phyloP scores from a whole-genome alignment of 1,140 invertebrate genomes.

The Cydia fagiglandana region DNA sequence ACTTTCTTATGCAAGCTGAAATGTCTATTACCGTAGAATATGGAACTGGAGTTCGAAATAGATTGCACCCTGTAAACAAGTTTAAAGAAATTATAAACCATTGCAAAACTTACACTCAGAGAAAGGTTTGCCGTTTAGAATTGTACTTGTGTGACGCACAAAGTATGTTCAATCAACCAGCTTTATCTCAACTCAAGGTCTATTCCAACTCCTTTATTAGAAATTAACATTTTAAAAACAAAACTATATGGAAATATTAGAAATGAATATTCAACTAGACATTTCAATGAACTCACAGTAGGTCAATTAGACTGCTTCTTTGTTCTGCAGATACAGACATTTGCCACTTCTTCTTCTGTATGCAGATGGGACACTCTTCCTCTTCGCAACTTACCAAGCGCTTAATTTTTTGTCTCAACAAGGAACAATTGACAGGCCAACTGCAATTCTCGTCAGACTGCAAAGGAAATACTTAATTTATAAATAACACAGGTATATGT shows the following conservation, averaged over 20 bases:
- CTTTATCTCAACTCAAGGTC: no score
- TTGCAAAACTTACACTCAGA: neutral
- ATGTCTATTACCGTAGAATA: neutral
- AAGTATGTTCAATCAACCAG: neutral
- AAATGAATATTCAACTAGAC: no score
- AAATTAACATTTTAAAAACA: no score
- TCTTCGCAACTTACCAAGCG: neutral
- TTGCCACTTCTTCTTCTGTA: neutral
- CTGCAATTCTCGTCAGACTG: neutral
- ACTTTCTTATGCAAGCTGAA: neutral
- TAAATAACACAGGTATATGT: neutral
- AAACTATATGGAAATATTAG: no score
- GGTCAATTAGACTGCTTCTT: neutral
- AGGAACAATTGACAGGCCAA: neutral
- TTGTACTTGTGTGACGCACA: neutral
- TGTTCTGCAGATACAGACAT: neutral
- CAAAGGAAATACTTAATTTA: neutral
- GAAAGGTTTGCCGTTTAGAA: no score
- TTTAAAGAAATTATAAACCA: neutral
- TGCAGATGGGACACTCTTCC: neutral
- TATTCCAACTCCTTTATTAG: no score
- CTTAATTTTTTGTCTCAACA: neutral
- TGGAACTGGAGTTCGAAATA: neutral
- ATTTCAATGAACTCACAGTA: neutral
- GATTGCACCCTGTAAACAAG: neutral